Base-by-base conservation (phyloP, 2,113 vertebrate genomes). In the Urocitellus parryii region DNA sequence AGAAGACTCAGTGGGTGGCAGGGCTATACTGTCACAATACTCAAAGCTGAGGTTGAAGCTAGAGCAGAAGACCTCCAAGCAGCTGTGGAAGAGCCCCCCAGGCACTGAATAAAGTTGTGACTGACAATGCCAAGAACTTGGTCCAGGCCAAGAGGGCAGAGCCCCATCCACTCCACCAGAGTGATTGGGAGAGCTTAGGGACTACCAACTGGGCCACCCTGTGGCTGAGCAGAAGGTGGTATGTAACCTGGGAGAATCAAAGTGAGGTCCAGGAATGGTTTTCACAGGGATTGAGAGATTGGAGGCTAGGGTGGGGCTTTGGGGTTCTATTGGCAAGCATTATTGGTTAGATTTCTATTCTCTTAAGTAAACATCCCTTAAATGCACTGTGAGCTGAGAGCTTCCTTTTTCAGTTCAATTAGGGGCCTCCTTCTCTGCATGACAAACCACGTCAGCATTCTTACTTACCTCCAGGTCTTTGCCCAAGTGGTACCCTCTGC, bases 351-450 rank as follows among this genome's bases (percentile, higher is more conserved):
- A 20, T 78, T 92, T 94, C 29, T 78, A 51, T 17, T 63, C 27
- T 81, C 20, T 84, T 88, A 76, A 74, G 29, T 81, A 80, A 92
- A 61, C 16, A 39, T 67, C 45, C 24, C 74, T 80, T 17, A 61
- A 42, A 65, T 67, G 39, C 18, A 39, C 53, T 8, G 61, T 84
- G 51, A 84, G 88, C 18, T 1, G 24, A 81, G 39, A 88, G 48
- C 18, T 34, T 76, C 6, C 9, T 77, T 88, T 68, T 67, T 76
- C 65, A 39, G 0, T 70, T 76, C 45, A 25, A 25, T 42, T 48
- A 8, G 24, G 16, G n/a, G 16, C 65, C 65, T 73, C 45, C 65
- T 92, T 32, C 53, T 79, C n/a, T 61, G 74, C 27, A 34, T 5
- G 13, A 42, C 3, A 4, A 32, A 29, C 56, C 6, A 2, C 0